These are phyloP conservation scores for Eufriesea mexicana DNA, from an alignment of 1,140 invertebrate species.

Conservation along the genomic window DNA sequence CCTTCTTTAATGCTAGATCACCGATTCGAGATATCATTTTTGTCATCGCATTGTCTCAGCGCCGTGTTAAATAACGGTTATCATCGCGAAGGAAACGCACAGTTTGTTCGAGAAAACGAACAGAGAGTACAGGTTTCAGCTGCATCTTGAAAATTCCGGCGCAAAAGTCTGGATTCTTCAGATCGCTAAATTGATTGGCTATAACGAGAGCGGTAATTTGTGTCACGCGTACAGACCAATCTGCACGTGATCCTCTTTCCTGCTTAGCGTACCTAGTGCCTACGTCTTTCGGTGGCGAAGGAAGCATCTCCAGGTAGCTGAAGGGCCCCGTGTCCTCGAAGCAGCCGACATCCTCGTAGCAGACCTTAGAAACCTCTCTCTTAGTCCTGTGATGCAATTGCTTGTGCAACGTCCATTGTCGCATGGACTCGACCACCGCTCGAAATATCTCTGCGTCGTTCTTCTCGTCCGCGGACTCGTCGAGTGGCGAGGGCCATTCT, in stretches of 20 bases:
- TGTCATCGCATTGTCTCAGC: not conserved
- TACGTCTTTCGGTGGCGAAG: constrained; percentile 93
- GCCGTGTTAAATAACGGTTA: not conserved
- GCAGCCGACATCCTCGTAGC: constrained; percentile 96
- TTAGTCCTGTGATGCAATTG: constrained; percentile 79
- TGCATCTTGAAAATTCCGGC: not conserved
- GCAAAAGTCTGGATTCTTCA: not conserved
- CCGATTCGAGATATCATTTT: not conserved
- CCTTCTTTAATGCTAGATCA: not conserved
- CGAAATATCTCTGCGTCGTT: constrained; percentile 83
- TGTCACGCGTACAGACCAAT: not conserved
- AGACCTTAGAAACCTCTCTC: constrained; percentile 89
- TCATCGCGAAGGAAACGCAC: accelerated
- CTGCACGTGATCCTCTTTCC: not conserved
- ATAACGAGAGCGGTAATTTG: too few relatives aligned
- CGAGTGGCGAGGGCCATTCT: constrained; percentile 74
- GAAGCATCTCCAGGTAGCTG: constrained; percentile 94
- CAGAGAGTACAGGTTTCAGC: not conserved
- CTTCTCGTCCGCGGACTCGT: constrained; percentile 82
- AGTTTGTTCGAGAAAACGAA: not conserved
- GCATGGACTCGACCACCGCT: constrained; percentile 84
- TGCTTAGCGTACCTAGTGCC: constrained; percentile 85
- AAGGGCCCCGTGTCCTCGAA: constrained; percentile 96
- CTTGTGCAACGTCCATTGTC: constrained; percentile 80
- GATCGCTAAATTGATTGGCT: not conserved